Percentiles rank a stretch among this genome's conserved stretches.
These are phyloP conservation scores for Coturnix japonica DNA, from an alignment of 2,113 vertebrate genomes.

Conservation along the genomic window DNA sequence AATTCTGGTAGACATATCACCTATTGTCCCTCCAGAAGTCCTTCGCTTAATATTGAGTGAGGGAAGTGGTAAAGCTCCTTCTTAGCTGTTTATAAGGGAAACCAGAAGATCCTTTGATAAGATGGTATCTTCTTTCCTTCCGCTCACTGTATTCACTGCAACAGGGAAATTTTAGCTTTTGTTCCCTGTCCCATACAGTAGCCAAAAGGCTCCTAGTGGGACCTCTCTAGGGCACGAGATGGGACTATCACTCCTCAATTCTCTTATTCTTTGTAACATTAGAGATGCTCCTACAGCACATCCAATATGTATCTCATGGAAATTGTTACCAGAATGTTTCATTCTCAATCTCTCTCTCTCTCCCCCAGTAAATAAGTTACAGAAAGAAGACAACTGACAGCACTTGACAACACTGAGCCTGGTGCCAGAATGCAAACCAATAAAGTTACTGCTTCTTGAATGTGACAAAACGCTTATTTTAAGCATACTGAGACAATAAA, in stretches of 20 bases:
- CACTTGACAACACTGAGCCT: slow-evolving; percentile 44
- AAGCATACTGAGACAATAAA: slow-evolving; percentile 60
- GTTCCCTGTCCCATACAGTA: neutral
- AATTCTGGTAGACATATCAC: neutral
- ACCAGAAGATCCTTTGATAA: slow-evolving; percentile 43
- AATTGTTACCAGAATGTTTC: slow-evolving; percentile 52
- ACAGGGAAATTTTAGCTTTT: neutral
- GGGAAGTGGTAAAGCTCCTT: neutral
- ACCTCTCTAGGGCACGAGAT: neutral
- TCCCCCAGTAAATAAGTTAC: slow-evolving; percentile 12
- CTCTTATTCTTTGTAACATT: neutral
- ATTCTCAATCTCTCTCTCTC: slow-evolving; percentile 1
- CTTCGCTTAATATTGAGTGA: neutral
- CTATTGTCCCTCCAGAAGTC: neutral
- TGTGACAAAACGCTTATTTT: slow-evolving; percentile 62
- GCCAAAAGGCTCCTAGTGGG: neutral
- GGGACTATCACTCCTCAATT: neutral
- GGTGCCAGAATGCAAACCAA: slow-evolving; percentile 55
- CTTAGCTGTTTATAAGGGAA: slow-evolving; percentile 48
- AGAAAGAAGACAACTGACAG: slow-evolving; percentile 61
- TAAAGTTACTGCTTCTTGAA: slow-evolving; percentile 44
- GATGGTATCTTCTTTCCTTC: slow-evolving; percentile 60
- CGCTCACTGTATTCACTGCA: neutral
- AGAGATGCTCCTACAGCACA: slow-evolving; percentile 9
- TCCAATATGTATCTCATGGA: slow-evolving; percentile 1